Conservation (phyloP, 2,888 invertebrate genomes). For the Monochamus alternatus region DNA sequence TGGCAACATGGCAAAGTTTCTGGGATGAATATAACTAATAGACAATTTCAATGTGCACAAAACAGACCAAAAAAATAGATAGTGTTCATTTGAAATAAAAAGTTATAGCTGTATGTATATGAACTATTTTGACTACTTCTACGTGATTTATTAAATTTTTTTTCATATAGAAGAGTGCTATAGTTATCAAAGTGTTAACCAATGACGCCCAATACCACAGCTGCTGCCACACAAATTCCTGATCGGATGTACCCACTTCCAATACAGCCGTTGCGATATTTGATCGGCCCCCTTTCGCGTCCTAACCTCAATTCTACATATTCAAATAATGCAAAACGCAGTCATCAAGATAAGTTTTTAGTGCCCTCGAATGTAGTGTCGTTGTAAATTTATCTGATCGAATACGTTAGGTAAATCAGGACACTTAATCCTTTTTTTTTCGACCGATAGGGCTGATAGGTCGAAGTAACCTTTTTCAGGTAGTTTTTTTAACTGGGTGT, state of each 20-base stretch:
- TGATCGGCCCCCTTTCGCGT: conserved; percentile 35
- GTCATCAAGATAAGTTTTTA: conserved; percentile 57
- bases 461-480: conserved; percentile 50
- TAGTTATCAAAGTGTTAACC: no score
- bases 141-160: no score
- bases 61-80: no score
- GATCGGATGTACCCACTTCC: not conserved
- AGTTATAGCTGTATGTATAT: no score
- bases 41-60: no score
- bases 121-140: no score
- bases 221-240: no score
- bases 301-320: conserved; percentile 57
- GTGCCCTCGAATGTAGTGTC: conserved; percentile 53
- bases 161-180: no score
- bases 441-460: conserved; percentile 37
- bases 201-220: not conserved
- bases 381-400: conserved; percentile 60
- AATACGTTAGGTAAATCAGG: conserved; percentile 57
- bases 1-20: no score
- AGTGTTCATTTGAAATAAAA: no score
- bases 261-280: conserved; percentile 3
- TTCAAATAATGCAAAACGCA: conserved; percentile 58
- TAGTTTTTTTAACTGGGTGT: conserved; percentile 49
- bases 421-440: conserved; percentile 57
- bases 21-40: no score